Percentiles rank a stretch among this genome's conserved stretches.
Conservation (phyloP, 2,113 vertebrate genomes). For the Centropus bengalensis region DNA sequence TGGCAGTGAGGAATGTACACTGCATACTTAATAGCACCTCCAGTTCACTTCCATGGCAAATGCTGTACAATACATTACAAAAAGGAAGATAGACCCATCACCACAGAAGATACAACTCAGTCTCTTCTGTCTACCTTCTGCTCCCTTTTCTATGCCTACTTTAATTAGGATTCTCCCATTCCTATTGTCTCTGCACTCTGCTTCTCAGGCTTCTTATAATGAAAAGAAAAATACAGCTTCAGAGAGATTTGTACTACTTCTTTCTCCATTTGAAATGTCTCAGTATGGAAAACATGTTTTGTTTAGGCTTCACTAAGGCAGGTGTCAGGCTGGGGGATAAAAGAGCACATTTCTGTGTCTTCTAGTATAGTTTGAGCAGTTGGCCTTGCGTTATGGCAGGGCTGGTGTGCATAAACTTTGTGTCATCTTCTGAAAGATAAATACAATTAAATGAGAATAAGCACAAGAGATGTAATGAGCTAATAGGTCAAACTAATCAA, state of each 20-base stretch:
- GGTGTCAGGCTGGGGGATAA: background rate
- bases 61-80: background rate
- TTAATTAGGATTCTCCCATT: background rate
- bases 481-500: background rate
- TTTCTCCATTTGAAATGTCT: background rate
- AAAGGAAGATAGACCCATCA: background rate
- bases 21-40: background rate
- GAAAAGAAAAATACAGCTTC: background rate
- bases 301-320: background rate
- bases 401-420: background rate
- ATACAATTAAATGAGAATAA: background rate
- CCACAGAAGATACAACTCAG: background rate
- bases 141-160: background rate
- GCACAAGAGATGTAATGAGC: background rate
- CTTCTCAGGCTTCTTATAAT: background rate
- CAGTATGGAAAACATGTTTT: background rate
- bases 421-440: background rate
- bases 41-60: background rate
- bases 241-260: background rate
- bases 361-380: background rate
- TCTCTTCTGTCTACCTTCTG: background rate
- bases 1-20: background rate
- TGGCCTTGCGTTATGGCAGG: background rate
- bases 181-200: background rate
- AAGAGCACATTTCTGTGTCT: background rate